These are phyloP conservation scores for Helicolenus hilgendorfi DNA, from an alignment of 2,797 vertebrate genomes.

Conservation along the genomic window DNA sequence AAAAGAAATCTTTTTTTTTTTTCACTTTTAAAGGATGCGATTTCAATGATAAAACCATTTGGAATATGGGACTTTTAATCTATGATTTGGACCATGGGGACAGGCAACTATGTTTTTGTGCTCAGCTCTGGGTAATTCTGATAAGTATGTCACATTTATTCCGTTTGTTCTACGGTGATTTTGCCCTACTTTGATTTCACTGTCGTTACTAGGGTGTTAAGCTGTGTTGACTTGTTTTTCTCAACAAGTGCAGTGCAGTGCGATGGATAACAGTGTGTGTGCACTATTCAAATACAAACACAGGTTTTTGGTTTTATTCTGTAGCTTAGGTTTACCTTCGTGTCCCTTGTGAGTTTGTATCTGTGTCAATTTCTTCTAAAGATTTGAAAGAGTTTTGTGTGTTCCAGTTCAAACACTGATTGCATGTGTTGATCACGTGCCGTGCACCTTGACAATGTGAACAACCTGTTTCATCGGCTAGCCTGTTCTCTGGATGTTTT, in stretches of 20 bases:
- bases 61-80: constrained; percentile 91
- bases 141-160: constrained; percentile 88
- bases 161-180: constrained; percentile 41
- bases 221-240: constrained; percentile 20
- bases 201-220: neutral
- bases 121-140: constrained; percentile 82
- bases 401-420: neutral
- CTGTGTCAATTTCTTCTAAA: neutral
- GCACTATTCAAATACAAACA: neutral
- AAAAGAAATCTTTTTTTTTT: constrained; percentile 3
- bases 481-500: constrained; percentile 25
- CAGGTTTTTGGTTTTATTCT: neutral
- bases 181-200: constrained; percentile 20
- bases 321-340: neutral
- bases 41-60: constrained; percentile 81
- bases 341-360: neutral
- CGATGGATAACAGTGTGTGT: neutral
- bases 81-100: constrained; percentile 82
- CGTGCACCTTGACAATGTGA: constrained; percentile 7
- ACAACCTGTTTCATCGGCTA: constrained; percentile 30
- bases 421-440: neutral
- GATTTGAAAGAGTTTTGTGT: neutral
- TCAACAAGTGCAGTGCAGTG: constrained; percentile 23
- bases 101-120: constrained; percentile 73
- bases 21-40: constrained; percentile 72